These are phyloP conservation scores for Cossypha polioptera DNA, from an alignment of 2,797 vertebrate genomes.

Conservation along the genomic window DNA sequence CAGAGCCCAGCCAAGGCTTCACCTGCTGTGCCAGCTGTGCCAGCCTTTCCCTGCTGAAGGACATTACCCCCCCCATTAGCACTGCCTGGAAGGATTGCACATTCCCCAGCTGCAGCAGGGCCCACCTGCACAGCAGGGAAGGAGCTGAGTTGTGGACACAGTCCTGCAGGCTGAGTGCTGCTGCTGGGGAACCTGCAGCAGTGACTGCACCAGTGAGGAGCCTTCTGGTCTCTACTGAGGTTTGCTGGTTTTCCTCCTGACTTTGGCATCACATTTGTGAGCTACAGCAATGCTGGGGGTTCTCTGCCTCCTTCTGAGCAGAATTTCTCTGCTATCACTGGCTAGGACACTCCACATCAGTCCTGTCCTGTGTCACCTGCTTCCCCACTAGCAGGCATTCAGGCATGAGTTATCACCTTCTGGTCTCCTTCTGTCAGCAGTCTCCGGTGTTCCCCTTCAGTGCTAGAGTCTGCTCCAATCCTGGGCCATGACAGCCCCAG, in stretches of 20 bases:
- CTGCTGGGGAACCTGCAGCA: neutral
- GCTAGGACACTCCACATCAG: neutral
- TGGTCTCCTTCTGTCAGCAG: neutral
- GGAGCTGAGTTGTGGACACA: neutral
- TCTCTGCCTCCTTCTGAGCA: neutral
- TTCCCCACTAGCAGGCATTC: neutral
- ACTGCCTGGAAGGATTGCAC: neutral
- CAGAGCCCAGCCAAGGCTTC: neutral
- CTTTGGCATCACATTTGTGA: neutral
- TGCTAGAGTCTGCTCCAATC: neutral
- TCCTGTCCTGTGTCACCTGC: neutral
- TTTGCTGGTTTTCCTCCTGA: neutral
- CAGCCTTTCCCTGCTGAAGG: neutral
- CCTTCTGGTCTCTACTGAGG: neutral
- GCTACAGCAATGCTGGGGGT: neutral
- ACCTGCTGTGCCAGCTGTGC: neutral
- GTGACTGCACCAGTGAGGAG: neutral
- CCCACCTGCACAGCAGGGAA: neutral
- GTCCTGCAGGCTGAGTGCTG: neutral
- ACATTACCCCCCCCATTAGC: neutral
- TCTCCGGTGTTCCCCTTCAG: neutral
- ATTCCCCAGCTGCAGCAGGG: neutral
- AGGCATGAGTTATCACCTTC: neutral
- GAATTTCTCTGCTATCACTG: neutral
- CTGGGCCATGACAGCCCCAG: neutral